These are phyloP conservation scores for Clusia tigrina DNA, from an alignment of 2,888 invertebrate species.

Conservation along the genomic window DNA sequence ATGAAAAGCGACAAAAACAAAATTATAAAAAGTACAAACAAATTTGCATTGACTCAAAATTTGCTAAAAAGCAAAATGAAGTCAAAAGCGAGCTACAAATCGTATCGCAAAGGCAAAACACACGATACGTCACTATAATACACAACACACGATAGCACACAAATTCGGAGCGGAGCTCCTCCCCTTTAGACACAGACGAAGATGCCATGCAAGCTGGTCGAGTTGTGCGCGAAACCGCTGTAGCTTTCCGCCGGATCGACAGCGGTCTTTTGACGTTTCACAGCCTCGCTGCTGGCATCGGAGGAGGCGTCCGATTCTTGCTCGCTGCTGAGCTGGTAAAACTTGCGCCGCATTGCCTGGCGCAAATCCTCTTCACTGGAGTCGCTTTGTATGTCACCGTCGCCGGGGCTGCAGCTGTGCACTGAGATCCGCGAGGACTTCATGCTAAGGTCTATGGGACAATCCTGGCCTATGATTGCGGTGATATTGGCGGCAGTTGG, in stretches of 20 bases:
- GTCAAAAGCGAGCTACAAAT: neutral
- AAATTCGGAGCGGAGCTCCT: too few species aligned
- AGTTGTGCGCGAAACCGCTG: constrained; percentile 35
- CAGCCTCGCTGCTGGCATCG: constrained; percentile 35
- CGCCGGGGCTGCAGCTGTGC: constrained; percentile 49
- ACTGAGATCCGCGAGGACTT: constrained; percentile 66
- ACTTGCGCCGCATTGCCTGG: constrained; percentile 47
- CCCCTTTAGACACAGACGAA: constrained; percentile 52
- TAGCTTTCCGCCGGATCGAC: constrained; percentile 36
- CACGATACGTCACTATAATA: neutral
- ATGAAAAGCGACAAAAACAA: neutral
- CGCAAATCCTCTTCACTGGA: constrained; percentile 47
- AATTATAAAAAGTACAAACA: neutral
- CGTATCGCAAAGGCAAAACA: neutral
- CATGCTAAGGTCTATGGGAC: constrained; percentile 83
- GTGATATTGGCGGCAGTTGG: constrained; percentile 12
- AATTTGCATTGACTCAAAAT: constrained; percentile 4
- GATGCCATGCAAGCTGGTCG: constrained; percentile 56
- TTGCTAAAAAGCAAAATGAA: neutral
- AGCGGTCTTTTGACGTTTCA: constrained; percentile 53
- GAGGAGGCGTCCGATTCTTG: constrained; percentile 31
- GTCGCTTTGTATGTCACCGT: constrained; percentile 48
- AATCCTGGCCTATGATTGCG: constrained; percentile 68
- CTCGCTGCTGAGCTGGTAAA: constrained; percentile 49
- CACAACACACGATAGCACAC: neutral